A percentile compares a stretch with the other conserved stretches of the same genome.
phyloP scores from a whole-genome alignment of 2,888 invertebrate species.

The Autographa gamma region DNA sequence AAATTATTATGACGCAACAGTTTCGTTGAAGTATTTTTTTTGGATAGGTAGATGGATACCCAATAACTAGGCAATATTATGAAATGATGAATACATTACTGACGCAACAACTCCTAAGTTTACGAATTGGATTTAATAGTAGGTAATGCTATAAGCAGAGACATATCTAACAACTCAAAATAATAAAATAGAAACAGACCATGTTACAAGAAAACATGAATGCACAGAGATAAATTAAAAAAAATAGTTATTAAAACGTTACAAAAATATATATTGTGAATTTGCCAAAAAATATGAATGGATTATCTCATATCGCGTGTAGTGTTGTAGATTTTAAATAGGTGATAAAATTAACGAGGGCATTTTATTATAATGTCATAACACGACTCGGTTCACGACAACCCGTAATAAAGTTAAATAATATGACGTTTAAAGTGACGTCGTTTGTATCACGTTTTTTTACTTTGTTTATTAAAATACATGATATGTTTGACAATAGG shows the following conservation, averaged over 20 bases:
- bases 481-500: conserved; percentile 34
- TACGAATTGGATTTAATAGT: too few species aligned
- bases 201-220: not conserved
- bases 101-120: too few species aligned
- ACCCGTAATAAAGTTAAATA: conserved; percentile 56
- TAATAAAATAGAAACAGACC: not conserved
- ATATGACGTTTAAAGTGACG: conserved; percentile 47
- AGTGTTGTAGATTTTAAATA: conserved; percentile 48
- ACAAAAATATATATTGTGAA: conserved; percentile 24
- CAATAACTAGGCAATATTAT: too few species aligned
- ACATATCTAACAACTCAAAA: not conserved
- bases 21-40: too few species aligned
- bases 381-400: conserved; percentile 54
- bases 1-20: too few species aligned
- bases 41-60: too few species aligned
- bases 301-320: conserved; percentile 40
- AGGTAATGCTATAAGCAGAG: too few species aligned
- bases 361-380: conserved; percentile 57
- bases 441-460: conserved; percentile 52
- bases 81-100: too few species aligned
- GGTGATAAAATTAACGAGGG: conserved; percentile 50
- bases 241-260: conserved; percentile 7
- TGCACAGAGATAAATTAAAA: conserved; percentile 1
- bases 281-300: conserved; percentile 58
- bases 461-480: conserved; percentile 27